Percentiles rank a stretch among this genome's conserved stretches.
These are phyloP conservation scores for Gastrophysa polygoni DNA, from an alignment of 2,888 invertebrate species.

Conservation along the genomic window DNA sequence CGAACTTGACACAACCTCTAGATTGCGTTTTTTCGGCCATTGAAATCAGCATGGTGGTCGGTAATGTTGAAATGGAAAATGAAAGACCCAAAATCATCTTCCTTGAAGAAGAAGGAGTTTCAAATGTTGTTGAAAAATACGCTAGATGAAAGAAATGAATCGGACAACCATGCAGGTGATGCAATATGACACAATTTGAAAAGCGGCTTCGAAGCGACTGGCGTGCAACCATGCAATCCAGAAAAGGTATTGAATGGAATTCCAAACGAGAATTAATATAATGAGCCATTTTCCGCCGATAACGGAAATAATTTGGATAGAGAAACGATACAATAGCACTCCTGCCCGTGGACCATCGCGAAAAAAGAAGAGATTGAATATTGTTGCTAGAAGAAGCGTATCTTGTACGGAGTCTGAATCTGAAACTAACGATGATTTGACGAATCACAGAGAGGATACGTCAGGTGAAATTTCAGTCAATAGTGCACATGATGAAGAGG, in stretches of 20 bases:
- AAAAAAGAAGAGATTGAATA: not conserved
- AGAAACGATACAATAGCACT: not conserved
- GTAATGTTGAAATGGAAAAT: constrained; percentile 14
- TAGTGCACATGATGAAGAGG: not conserved
- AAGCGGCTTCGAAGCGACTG: not conserved
- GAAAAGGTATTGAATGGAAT: not conserved
- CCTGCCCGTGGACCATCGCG: not conserved
- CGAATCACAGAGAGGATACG: not conserved
- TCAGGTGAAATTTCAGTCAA: not conserved
- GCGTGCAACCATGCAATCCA: not conserved
- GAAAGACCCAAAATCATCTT: constrained; percentile 10
- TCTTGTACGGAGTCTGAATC: not conserved
- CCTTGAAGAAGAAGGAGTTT: constrained; percentile 3
- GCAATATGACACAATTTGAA: constrained; percentile 17
- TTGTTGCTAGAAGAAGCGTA: not conserved
- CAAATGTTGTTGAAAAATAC: not conserved
- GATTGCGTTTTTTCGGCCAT: constrained; percentile 12
- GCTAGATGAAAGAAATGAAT: not conserved
- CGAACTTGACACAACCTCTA: constrained; percentile 18
- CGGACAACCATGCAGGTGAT: not conserved
- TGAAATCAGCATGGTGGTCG: constrained; percentile 8
- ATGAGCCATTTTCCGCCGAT: too few species aligned
- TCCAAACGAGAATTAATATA: not conserved
- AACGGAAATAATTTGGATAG: constrained; percentile 1
- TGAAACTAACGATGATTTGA: not conserved